Conservation (phyloP, 2,888 invertebrate genomes). For the Deilephila porcellus region DNA sequence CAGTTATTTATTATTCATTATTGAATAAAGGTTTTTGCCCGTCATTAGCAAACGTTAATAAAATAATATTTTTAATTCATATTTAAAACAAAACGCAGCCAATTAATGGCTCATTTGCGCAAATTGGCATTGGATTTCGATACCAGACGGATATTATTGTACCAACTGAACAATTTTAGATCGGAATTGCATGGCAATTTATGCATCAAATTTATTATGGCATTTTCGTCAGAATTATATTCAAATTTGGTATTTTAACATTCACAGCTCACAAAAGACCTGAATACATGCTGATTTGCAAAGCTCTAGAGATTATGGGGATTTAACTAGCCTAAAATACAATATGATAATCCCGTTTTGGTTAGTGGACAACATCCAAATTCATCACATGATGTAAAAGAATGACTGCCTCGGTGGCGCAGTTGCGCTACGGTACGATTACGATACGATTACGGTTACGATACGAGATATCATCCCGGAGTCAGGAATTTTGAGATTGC, state of each 20-base stretch:
- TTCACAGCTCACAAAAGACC: not conserved
- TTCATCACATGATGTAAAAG: too few species aligned
- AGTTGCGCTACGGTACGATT: too few species aligned
- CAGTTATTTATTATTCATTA: too few species aligned
- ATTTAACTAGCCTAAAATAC: too few species aligned
- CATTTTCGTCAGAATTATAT: not conserved
- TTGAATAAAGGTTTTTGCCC: not conserved
- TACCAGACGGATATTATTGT: conserved; percentile 1
- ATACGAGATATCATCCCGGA: too few species aligned
- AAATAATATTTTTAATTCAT: not conserved
- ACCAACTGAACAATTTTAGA: conserved; percentile 5
- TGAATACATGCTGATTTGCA: not conserved
- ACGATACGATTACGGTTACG: too few species aligned
- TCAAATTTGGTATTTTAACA: not conserved
- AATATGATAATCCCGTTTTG: too few species aligned
- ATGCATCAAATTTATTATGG: not conserved
- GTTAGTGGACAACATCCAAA: too few species aligned
- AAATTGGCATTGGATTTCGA: conserved; percentile 3
- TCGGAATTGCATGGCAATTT: not conserved
- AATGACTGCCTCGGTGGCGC: too few species aligned
- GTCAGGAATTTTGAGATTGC: too few species aligned
- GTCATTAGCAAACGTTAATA: not conserved
- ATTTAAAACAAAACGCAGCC: conserved; percentile 1
- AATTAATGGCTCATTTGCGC: not conserved
- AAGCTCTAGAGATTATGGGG: too few species aligned